Conservation (phyloP, 2,113 vertebrate genomes). For the Cheirogaleus medius region DNA sequence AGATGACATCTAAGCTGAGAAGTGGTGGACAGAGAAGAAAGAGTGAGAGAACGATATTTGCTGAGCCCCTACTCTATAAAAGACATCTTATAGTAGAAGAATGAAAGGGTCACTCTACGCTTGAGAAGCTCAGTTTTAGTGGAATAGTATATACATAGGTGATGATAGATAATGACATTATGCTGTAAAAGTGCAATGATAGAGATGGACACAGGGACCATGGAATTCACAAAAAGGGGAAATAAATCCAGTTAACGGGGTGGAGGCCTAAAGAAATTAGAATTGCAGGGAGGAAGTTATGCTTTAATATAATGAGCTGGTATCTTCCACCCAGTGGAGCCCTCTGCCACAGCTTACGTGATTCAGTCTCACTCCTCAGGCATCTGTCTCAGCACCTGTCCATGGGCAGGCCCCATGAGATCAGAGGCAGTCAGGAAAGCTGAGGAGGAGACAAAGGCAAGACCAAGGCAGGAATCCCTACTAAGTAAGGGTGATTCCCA, state of each 20-base stretch:
- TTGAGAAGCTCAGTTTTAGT: background rate
- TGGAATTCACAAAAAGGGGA: background rate
- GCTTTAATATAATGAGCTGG: background rate
- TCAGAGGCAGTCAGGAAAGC: background rate
- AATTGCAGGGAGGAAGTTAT: background rate
- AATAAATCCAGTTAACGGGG: background rate
- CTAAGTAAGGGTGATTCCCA: background rate
- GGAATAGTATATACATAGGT: background rate
- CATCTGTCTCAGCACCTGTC: background rate
- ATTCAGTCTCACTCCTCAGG: background rate
- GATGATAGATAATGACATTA: background rate
- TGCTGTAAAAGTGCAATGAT: background rate
- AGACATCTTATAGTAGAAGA: background rate
- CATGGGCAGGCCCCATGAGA: accelerated
- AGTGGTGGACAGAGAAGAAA: background rate
- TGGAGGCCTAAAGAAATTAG: background rate
- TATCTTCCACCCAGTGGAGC: accelerated
- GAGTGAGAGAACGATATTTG: background rate
- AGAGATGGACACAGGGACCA: background rate
- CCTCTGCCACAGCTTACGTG: background rate
- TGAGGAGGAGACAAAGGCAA: too few species aligned
- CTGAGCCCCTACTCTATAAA: background rate
- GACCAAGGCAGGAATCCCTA: background rate
- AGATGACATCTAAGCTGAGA: background rate
- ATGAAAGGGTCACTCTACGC: background rate